phyloP scores from a whole-genome alignment of 2,113 vertebrate species.

The Pampusana beccarii region DNA sequence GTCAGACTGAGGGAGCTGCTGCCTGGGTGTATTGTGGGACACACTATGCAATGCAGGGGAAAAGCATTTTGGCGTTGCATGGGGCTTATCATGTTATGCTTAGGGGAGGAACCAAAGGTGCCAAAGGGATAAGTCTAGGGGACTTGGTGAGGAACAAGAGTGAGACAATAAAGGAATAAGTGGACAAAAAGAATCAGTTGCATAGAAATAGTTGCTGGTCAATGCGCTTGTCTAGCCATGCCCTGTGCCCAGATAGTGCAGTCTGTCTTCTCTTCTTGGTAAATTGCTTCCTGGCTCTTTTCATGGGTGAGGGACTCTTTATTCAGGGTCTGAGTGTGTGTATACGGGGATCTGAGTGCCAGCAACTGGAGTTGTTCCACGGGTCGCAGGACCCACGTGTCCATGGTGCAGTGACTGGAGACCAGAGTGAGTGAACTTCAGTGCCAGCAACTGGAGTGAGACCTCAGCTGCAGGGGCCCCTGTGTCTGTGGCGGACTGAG shows the following conservation, averaged over 20 bases:
- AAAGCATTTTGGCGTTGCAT: not conserved
- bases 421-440: not conserved
- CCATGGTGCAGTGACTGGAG: not conserved
- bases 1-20: not conserved
- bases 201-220: not conserved
- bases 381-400: not conserved
- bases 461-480: not conserved
- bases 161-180: not conserved
- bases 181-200: not conserved
- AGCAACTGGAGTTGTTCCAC: not conserved
- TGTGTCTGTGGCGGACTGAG: not conserved
- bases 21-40: not conserved
- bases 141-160: not conserved
- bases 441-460: not conserved
- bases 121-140: not conserved
- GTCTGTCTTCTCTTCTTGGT: not conserved
- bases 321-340: accelerated
- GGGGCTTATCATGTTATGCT: not conserved
- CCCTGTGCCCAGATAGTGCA: not conserved
- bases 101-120: not conserved
- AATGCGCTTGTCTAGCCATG: not conserved
- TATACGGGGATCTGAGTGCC: too few species aligned
- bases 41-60: not conserved
- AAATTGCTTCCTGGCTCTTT: not conserved
- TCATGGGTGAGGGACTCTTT: not conserved